These are phyloP conservation scores for Mormyrops attenuatus DNA, from an alignment of 2,797 vertebrate species.

Conservation along the genomic window DNA sequence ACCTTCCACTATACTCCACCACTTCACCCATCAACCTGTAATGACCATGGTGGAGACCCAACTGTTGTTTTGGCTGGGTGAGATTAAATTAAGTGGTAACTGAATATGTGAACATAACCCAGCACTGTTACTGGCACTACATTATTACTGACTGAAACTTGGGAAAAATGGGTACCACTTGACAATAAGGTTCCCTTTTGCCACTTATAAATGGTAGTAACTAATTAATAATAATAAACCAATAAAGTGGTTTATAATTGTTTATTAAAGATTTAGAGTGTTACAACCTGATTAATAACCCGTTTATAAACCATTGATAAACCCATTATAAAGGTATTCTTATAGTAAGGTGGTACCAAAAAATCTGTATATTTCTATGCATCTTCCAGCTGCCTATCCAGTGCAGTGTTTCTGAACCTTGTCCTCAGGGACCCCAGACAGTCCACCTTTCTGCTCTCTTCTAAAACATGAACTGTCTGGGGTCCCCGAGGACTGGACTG, in stretches of 20 bases:
- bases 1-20: neutral
- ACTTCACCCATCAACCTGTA: neutral
- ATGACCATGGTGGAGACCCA: neutral
- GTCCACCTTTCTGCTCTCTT: neutral
- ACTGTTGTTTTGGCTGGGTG: neutral
- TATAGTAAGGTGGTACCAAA: neutral
- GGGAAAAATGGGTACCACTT: neutral
- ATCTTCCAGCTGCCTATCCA: neutral
- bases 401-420: neutral
- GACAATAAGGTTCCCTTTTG: neutral
- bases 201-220: neutral
- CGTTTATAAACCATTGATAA: neutral
- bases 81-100: neutral
- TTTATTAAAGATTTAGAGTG: neutral
- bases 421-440: neutral
- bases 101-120: neutral
- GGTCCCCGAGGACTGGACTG: neutral
- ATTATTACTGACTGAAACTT: neutral
- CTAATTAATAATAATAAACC: neutral
- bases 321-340: neutral
- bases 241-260: neutral
- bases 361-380: neutral
- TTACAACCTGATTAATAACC: neutral
- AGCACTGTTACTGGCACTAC: neutral
- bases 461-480: neutral